Evolutionary conservation across 37 sponge, comb jelly and placozoan genomes (phyloP).

Genomic region (Haliclona indistincta): DNA sequence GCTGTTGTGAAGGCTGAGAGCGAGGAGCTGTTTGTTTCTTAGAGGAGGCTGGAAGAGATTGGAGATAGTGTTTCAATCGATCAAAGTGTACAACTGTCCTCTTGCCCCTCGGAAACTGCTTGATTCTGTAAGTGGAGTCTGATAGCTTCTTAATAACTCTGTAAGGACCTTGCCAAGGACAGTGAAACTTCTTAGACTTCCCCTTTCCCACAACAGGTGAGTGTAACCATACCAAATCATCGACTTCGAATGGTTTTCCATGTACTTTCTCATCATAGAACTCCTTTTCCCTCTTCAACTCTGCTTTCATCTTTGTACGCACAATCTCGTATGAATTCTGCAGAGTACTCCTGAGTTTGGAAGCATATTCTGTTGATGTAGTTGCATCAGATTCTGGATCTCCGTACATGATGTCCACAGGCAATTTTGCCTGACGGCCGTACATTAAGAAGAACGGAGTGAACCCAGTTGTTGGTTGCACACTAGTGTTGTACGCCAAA

Average conservation of each 20-base stretch:
- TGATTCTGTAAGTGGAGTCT: conserved; percentile 18
- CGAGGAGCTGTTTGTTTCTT: no score
- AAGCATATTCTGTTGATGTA: conserved; percentile 17
- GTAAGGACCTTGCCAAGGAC: conserved; percentile 41
- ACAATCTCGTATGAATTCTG: conserved; percentile 11
- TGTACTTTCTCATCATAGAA: conserved; percentile 17
- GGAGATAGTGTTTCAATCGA: conserved; percentile 35
- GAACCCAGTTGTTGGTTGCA: conserved; percentile 29
- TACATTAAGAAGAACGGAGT: conserved; percentile 43
- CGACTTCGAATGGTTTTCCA: conserved; percentile 23
- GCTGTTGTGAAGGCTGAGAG: no score
- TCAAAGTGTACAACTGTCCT: conserved; percentile 41
- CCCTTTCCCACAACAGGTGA: conserved; percentile 3
- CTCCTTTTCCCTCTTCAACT: conserved; percentile 6
- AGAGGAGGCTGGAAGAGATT: no score
- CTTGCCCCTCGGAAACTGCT: not conserved
- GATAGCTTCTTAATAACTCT: conserved; percentile 16
- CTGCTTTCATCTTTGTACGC: not conserved
- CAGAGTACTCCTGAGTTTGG: conserved; percentile 5
- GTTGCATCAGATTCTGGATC: not conserved
- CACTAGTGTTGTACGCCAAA: conserved; percentile 32
- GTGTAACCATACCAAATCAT: conserved; percentile 31
- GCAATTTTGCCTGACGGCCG: conserved; percentile 38
- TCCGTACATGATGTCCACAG: conserved; percentile 24
- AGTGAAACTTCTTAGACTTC: conserved; percentile 24